A percentile compares a stretch with the other conserved stretches of the same genome.
These are phyloP conservation scores for Ailuropoda melanoleuca DNA, from an alignment of 2,113 vertebrate genomes.

Conservation along the genomic window DNA sequence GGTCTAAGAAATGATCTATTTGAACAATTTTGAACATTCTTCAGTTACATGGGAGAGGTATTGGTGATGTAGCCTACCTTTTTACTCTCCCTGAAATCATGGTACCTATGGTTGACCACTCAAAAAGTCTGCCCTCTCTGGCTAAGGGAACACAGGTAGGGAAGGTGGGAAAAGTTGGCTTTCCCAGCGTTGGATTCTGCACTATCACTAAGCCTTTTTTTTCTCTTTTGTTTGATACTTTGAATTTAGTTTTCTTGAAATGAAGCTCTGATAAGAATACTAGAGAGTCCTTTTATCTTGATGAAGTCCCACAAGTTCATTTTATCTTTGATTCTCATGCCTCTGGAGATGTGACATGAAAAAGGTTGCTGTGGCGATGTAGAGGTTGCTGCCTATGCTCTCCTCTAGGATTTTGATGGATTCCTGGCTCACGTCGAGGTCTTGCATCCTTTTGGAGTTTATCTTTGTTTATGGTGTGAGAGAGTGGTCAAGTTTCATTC, in stretches of 20 bases:
- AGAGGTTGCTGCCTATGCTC: too few relatives aligned
- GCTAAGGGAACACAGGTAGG: neutral
- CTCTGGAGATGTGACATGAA: too few relatives aligned
- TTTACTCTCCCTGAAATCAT: neutral
- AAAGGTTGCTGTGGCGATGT: too few relatives aligned
- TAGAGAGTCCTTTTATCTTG: neutral
- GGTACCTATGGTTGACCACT: neutral
- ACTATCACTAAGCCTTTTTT: neutral
- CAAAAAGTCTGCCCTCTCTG: neutral
- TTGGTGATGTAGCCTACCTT: neutral
- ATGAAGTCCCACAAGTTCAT: too few relatives aligned
- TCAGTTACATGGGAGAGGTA: neutral
- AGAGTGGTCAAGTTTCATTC: too few relatives aligned
- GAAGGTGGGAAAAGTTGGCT: neutral
- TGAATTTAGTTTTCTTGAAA: conserved; percentile 28
- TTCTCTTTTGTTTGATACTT: neutral
- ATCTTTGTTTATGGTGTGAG: too few relatives aligned
- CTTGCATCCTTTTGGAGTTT: too few relatives aligned
- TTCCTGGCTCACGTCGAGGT: too few relatives aligned
- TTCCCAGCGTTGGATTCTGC: neutral
- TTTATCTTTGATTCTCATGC: too few relatives aligned
- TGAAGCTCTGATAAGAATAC: neutral
- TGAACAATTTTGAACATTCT: neutral
- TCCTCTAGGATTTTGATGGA: too few relatives aligned
- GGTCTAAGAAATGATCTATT: neutral